Conservation (phyloP, 2,797 vertebrate species). For the Pitangus sulphuratus region DNA sequence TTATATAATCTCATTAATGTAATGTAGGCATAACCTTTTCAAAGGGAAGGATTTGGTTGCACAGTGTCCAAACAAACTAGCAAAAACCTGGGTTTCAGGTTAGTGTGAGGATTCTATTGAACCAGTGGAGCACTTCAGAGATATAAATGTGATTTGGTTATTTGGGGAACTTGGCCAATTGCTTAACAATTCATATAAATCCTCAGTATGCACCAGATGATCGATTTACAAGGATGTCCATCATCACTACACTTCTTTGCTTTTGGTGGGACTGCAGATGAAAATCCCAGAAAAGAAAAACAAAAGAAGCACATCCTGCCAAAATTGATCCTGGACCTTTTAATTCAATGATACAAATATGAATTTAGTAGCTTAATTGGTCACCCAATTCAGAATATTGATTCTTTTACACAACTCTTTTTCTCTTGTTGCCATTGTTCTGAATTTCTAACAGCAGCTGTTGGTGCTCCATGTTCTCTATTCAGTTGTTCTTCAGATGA, state of each 20-base stretch:
- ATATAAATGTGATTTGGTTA: accelerated
- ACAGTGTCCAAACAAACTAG: not conserved
- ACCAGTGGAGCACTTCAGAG: not conserved
- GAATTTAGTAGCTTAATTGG: not conserved
- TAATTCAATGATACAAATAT: not conserved
- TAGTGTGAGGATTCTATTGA: not conserved
- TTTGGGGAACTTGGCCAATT: not conserved
- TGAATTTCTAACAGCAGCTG: not conserved
- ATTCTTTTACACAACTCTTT: not conserved
- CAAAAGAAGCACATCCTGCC: not conserved
- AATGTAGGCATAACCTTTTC: not conserved
- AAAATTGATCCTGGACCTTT: not conserved
- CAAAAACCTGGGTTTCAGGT: not conserved
- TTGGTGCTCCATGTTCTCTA: not conserved
- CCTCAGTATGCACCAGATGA: not conserved
- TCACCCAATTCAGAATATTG: not conserved
- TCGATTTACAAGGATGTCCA: not conserved
- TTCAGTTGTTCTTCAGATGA: not conserved
- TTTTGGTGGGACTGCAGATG: not conserved
- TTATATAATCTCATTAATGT: not conserved
- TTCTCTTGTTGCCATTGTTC: not conserved
- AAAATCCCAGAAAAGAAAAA: not conserved
- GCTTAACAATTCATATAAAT: not conserved
- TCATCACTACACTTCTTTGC: not conserved
- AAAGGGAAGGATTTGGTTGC: not conserved